Base-by-base conservation (phyloP, 2,797 vertebrate genomes). In the Scleropages formosus region DNA sequence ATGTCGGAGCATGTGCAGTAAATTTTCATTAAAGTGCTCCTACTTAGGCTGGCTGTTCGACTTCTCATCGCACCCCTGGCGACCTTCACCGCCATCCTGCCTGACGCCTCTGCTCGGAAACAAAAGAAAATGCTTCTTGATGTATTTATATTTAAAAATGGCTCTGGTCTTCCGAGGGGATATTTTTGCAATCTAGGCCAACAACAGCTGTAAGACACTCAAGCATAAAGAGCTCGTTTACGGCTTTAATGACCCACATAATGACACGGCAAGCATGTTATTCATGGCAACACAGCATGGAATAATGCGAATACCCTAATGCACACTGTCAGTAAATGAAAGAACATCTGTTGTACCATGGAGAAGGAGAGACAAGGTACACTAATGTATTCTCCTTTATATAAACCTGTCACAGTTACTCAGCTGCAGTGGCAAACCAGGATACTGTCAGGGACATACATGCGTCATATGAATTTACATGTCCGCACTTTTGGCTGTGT, bases 201-300 rank as follows among this genome's bases (percentile, higher is more conserved):
- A 92, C 93, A 90, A 89, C 90, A 90, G 92, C 87, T 89, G 90
- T 79, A 90, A 89, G 92, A 93, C 92, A 89, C 86, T 81, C 60
- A 80, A 78, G 85, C 80, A 86, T 90, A 89, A 90, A 75, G 91
- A 90, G 81, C 88, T 89, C 89, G 85, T 91, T 93, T 91, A 91
- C 89, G 89, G 88, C 88, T 91, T 91, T 92, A 93, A 92, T 94
- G 93, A 93, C 89, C 85, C 87, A 89, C 87, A 89, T 92, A 92
- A 92, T 90, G 89, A 93, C 1, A 84, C 88, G 89, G 83, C 80
- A 85, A 92, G 91, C 85, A 88, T 92, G 90, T 92, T 93, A 92
- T 93, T 92, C 89, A 85, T 91, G 89, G 90, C 86, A 87, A 91
- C 91, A 88, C 84, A 89, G 85, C 88, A 84, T 90, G 84, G 88